Base-by-base conservation (phyloP, 2,888 invertebrate genomes). In the Drosophila niveifrons region DNA sequence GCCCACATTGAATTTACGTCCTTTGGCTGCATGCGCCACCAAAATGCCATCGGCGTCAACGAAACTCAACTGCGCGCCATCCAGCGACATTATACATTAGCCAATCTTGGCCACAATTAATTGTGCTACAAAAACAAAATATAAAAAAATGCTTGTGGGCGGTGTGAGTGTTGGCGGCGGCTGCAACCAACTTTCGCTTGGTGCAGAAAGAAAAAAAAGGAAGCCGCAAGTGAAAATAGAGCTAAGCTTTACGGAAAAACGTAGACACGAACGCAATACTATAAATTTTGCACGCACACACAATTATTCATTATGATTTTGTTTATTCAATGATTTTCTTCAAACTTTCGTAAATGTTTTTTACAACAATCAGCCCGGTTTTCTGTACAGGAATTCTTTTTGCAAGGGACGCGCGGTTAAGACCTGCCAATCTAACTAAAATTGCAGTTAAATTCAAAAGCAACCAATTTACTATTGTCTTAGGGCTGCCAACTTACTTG, bases 1-100 rank as follows among this genome's bases (percentile, higher is more conserved):
- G 11, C 92, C 92, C 31, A 92, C 77, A 23, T 82, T 83, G 50
- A 92, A 91, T 48, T 89, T 85, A 36, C 88, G 90, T 39, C 91
- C 92, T 53, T 90, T 90, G 31, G 90, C 90, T 29, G 53, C 28
- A 52, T 88, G 71, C 0, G 62, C 62, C 15, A 71, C 74, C 10
- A 67, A 34, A 10, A 55, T 63, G 17, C 72, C 78, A 52, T 59
- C 64, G 41, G 81, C 82, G 50, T 86, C 79, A 4, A 90, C 72
- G 61, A 82, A 83, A 47, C 86, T 82, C 50, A 92, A 72, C 75
- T 91, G 88, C 36, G 88, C 92, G 75, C 92, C 91, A 75, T 86
- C 82, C 56, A 92, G 73, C 56, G 89, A 82, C 92, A 92, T 92
- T 81, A 78, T 88, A 52, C 71, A 63, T 75, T 58, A 44, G 52